These are phyloP conservation scores for Microplitis manilae DNA, from an alignment of 2,888 invertebrate species.

Conservation along the genomic window DNA sequence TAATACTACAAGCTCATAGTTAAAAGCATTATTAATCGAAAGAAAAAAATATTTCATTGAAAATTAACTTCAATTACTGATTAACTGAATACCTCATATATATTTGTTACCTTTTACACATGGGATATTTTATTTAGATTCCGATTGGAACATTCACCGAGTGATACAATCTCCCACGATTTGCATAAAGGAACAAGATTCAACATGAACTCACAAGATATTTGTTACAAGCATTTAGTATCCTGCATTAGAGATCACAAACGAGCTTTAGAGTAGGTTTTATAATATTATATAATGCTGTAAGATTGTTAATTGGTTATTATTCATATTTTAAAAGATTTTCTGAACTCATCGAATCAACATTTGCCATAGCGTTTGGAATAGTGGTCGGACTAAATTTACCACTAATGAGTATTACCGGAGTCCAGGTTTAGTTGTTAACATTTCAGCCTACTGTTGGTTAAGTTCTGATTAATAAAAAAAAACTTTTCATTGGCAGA, in stretches of 20 bases:
- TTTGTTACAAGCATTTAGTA: constrained; percentile 7
- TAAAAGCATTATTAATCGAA: too few relatives aligned
- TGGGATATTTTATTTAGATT: not conserved
- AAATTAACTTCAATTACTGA: too few relatives aligned
- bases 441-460: too few relatives aligned
- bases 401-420: constrained; percentile 14
- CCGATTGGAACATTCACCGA: not conserved
- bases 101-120: not conserved
- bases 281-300: not conserved
- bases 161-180: not conserved
- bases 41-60: too few relatives aligned
- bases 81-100: too few relatives aligned
- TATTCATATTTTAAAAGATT: not conserved
- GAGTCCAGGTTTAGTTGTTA: not conserved
- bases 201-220: not conserved
- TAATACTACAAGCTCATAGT: too few relatives aligned
- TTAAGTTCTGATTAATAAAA: not conserved
- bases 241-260: constrained; percentile 21
- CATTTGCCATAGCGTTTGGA: not conserved
- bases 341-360: constrained; percentile 4
- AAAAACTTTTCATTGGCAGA: not conserved
- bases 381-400: constrained; percentile 9
- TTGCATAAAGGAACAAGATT: too few relatives aligned
- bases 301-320: not conserved
- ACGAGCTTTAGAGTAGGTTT: constrained; percentile 21